Conservation (phyloP, 2,797 vertebrate genomes). For the Pangasius krempfi region DNA sequence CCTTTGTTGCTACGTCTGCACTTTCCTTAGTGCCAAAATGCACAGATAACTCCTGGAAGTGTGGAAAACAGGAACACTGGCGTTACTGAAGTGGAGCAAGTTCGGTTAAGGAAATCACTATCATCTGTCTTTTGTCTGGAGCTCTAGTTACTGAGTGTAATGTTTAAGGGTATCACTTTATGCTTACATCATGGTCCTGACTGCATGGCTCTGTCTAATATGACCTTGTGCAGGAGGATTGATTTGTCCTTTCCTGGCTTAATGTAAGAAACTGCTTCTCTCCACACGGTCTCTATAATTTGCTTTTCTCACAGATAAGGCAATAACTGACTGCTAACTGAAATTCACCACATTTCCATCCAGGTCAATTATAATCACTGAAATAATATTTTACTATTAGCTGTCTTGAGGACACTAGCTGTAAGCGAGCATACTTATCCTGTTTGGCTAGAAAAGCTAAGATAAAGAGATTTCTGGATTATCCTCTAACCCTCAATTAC, state of each 20-base stretch:
- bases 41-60: conserved; percentile 15
- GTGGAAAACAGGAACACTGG: neutral
- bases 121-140: conserved; percentile 11
- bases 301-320: neutral
- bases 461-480: neutral
- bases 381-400: neutral
- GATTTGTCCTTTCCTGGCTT: conserved; percentile 11
- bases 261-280: neutral
- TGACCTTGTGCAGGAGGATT: conserved; percentile 24
- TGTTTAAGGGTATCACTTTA: conserved; percentile 24
- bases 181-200: conserved; percentile 23
- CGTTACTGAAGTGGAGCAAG: neutral
- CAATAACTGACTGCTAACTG: neutral
- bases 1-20: neutral
- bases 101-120: neutral
- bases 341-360: neutral
- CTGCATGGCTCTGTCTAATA: conserved; percentile 1
- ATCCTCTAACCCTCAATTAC: neutral
- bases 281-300: neutral
- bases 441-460: neutral
- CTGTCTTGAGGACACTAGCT: neutral
- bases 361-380: neutral
- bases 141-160: neutral
- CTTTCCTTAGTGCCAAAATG: neutral
- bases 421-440: neutral